phyloP scores from a whole-genome alignment of 1,140 invertebrate genomes.

The Heliconius hewitsoni region DNA sequence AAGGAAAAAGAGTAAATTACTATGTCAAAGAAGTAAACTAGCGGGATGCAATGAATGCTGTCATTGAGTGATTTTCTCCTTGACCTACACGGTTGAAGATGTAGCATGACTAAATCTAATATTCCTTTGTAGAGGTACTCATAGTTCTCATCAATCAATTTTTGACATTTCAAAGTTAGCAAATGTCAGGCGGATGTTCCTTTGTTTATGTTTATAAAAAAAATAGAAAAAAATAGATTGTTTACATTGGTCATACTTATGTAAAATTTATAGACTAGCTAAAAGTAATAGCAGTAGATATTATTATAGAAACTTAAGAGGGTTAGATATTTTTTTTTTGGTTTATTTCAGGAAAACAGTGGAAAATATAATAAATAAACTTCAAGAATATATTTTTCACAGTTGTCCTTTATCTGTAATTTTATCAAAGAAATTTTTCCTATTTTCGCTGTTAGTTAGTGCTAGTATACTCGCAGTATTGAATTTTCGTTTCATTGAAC shows the following conservation, averaged over 20 bases:
- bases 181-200: background rate
- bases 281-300: no score
- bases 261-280: no score
- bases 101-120: slow-evolving; percentile 31
- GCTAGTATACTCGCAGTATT: no score
- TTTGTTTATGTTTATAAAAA: background rate
- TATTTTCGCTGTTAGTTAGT: no score
- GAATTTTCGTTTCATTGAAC: background rate
- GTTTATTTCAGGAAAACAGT: no score
- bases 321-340: no score
- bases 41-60: background rate
- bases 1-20: background rate
- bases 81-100: slow-evolving; percentile 23
- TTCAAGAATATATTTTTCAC: background rate
- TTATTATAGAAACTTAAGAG: no score
- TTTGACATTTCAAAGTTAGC: background rate
- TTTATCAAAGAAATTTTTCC: background rate
- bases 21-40: background rate
- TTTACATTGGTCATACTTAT: background rate
- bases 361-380: no score
- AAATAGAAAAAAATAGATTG: background rate
- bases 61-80: slow-evolving; percentile 18
- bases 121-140: slow-evolving; percentile 12
- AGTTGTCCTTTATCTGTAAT: background rate
- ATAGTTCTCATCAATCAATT: slow-evolving; percentile 19